Evolutionary conservation across 2,113 vertebrate species (phyloP).

Genomic region (Theropithecus gelada): DNA sequence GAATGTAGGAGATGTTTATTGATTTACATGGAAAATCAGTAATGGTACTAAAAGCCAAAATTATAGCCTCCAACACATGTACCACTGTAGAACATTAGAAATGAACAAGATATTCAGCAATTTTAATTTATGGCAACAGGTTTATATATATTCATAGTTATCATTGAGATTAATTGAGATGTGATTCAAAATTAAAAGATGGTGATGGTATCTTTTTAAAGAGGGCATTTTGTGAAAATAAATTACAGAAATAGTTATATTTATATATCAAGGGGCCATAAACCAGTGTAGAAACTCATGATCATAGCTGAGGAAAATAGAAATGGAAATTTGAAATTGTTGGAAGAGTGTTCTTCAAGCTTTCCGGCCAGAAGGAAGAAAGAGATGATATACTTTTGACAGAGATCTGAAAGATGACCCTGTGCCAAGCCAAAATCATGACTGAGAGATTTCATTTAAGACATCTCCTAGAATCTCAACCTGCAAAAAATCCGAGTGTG

Average conservation of each 20-base stretch:
- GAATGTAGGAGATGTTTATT: background rate
- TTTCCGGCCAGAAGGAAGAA: background rate
- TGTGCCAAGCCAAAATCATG: background rate
- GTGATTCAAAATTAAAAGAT: background rate
- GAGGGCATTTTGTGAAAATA: background rate
- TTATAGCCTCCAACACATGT: background rate
- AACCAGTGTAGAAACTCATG: background rate
- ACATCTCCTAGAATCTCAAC: background rate
- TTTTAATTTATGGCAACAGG: background rate
- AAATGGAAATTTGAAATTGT: background rate
- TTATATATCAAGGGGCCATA: background rate
- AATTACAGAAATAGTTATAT: background rate
- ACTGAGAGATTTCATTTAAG: background rate
- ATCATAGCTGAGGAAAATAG: background rate
- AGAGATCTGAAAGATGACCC: background rate
- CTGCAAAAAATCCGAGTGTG: background rate
- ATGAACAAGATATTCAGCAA: background rate
- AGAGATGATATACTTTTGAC: background rate
- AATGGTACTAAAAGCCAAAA: background rate
- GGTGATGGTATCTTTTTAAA: background rate
- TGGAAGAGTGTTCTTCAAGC: background rate
- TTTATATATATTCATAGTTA: background rate
- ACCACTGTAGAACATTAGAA: background rate
- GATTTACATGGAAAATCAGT: background rate
- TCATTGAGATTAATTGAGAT: background rate